These are phyloP conservation scores for Spatulosminthurus flaviceps DNA, from an alignment of 2,888 invertebrate species.

Conservation along the genomic window DNA sequence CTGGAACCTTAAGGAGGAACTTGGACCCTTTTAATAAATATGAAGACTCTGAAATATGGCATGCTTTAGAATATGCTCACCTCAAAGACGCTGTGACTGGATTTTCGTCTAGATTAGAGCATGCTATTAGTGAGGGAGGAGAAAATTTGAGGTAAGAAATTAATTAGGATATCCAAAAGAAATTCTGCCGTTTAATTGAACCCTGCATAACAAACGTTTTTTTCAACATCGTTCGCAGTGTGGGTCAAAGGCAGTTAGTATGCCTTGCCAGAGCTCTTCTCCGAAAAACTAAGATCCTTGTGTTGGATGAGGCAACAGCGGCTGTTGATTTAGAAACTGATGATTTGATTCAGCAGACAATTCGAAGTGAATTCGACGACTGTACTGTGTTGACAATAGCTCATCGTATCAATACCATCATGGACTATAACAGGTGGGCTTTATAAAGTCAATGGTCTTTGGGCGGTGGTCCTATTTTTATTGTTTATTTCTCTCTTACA, in stretches of 20 bases:
- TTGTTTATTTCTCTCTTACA: neutral
- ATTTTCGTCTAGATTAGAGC: slow-evolving; percentile 63
- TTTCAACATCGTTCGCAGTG: no score
- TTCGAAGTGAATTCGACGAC: slow-evolving; percentile 83
- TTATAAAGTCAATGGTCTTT: no score
- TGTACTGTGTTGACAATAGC: slow-evolving; percentile 93
- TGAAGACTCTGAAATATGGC: slow-evolving; percentile 70
- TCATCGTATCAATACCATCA: slow-evolving; percentile 68
- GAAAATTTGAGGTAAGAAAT: slow-evolving; percentile 65
- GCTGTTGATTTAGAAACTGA: slow-evolving; percentile 74
- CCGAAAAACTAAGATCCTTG: slow-evolving; percentile 84
- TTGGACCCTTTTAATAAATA: slow-evolving; percentile 70
- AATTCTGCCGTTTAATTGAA: no score
- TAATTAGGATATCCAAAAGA: no score
- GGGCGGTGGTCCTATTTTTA: no score
- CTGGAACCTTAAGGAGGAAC: slow-evolving; percentile 71
- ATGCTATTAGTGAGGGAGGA: slow-evolving; percentile 66
- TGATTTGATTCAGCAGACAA: slow-evolving; percentile 75
- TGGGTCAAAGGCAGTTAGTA: slow-evolving; percentile 41
- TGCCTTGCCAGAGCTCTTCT: slow-evolving; percentile 66
- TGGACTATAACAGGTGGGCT: slow-evolving; percentile 13
- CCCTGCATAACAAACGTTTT: no score
- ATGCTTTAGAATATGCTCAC: slow-evolving; percentile 69
- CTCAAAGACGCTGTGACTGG: slow-evolving; percentile 66
- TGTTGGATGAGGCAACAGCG: slow-evolving; percentile 89